Conservation (phyloP, 2,797 vertebrate genomes). For the Xiphorhynchus erythropygius region DNA sequence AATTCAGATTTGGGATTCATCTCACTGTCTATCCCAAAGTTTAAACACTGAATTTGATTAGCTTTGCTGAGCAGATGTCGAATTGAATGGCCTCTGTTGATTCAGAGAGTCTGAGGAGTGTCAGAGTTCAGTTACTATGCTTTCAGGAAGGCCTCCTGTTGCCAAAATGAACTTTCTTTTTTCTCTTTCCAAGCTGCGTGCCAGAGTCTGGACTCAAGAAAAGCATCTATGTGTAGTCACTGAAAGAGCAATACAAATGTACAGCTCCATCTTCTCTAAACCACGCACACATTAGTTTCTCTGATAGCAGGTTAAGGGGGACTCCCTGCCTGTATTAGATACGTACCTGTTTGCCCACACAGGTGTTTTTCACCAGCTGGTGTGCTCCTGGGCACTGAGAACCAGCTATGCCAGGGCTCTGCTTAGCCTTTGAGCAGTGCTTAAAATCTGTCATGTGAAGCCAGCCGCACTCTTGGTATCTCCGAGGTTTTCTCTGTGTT, state of each 20-base stretch:
- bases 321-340: background rate
- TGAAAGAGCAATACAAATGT: background rate
- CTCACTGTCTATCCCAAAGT: background rate
- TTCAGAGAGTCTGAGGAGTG: slow-evolving; percentile 54
- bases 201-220: background rate
- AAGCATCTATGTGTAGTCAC: background rate
- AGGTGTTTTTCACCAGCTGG: background rate
- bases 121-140: slow-evolving; percentile 59
- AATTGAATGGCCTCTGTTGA: slow-evolving; percentile 56
- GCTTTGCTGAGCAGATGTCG: slow-evolving; percentile 29
- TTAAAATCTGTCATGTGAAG: background rate
- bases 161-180: slow-evolving; percentile 46
- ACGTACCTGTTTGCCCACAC: background rate
- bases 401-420: background rate
- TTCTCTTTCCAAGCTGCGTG: slow-evolving; percentile 5
- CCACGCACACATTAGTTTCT: background rate
- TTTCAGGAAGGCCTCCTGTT: slow-evolving; percentile 50
- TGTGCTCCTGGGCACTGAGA: background rate
- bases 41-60: slow-evolving; percentile 43
- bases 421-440: background rate
- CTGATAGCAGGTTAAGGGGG: background rate
- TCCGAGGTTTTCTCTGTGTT: background rate
- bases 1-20: slow-evolving; percentile 28
- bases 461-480: background rate
- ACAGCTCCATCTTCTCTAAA: background rate